Conservation (phyloP, 1,140 invertebrate genomes). For the Schmidtea mediterranea region DNA sequence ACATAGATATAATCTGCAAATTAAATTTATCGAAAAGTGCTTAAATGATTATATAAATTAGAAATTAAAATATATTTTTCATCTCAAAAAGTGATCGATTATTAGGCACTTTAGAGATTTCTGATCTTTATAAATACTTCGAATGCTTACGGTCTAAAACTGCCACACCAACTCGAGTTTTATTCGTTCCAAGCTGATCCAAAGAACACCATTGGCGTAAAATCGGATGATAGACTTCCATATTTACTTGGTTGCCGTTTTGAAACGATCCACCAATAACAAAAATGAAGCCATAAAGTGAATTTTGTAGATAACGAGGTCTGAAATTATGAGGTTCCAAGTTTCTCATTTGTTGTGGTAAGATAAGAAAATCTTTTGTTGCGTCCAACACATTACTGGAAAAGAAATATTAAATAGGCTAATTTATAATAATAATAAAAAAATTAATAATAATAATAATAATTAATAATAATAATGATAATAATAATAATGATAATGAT, state of each 20-base stretch:
- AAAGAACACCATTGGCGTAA: conserved; percentile 44
- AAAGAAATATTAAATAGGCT: not conserved
- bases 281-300: conserved; percentile 45
- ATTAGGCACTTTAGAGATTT: too few species aligned
- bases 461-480: too few species aligned
- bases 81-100: too few species aligned
- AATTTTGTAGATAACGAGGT: conserved; percentile 44
- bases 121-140: too few species aligned
- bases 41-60: too few species aligned
- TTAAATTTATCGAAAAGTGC: too few species aligned
- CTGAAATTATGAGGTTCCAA: conserved; percentile 43
- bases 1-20: conserved; percentile 24
- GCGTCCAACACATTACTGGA: conserved; percentile 23
- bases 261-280: conserved; percentile 42
- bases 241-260: conserved; percentile 30
- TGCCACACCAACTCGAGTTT: conserved; percentile 54
- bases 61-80: too few species aligned
- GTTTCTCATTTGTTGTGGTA: conserved; percentile 48
- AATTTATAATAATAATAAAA: too few species aligned
- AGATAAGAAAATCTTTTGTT: conserved; percentile 22
- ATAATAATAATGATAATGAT: too few species aligned
- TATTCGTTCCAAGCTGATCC: conserved; percentile 53
- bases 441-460: too few species aligned
- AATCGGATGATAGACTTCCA: conserved; percentile 54
- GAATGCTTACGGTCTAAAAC: conserved; percentile 35